Evolutionary conservation across 2,113 vertebrate genomes (phyloP).

Genomic region (Seriola dumerili): DNA sequence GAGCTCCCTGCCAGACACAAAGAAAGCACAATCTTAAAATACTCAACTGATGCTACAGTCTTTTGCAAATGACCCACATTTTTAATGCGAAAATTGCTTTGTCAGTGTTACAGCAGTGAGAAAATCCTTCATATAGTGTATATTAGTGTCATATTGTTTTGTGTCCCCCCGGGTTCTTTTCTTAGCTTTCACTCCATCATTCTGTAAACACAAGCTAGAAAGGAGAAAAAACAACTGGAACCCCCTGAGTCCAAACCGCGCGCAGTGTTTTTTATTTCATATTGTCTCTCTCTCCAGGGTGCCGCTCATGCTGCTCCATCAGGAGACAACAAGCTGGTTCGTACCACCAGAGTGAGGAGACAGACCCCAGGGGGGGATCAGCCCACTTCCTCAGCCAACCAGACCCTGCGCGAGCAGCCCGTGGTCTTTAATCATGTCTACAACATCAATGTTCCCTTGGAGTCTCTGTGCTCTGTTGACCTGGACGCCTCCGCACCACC

Average conservation of each 20-base stretch:
- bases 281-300: conserved; percentile 63
- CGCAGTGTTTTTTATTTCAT: conserved; percentile 33
- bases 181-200: conserved; percentile 33
- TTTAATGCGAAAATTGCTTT: conserved; percentile 29
- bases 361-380: conserved; percentile 74
- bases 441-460: conserved; percentile 94
- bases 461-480: conserved; percentile 91
- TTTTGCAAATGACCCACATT: conserved; percentile 17
- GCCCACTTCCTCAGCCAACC: conserved; percentile 77
- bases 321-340: conserved; percentile 77
- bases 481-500: conserved; percentile 82
- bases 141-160: conserved; percentile 31
- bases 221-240: conserved; percentile 22
- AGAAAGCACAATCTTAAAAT: conserved; percentile 5
- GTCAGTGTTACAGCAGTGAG: conserved; percentile 18
- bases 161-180: conserved; percentile 27
- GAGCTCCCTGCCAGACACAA: not conserved
- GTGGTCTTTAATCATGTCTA: conserved; percentile 97
- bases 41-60: conserved; percentile 15
- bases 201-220: conserved; percentile 42
- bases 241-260: conserved; percentile 11
- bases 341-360: conserved; percentile 82
- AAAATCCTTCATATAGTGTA: conserved; percentile 22
- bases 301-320: conserved; percentile 68
- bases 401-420: conserved; percentile 88